Evolutionary conservation across 2,797 vertebrate genomes (phyloP).

Genomic region (Eupleurogrammus muticus): DNA sequence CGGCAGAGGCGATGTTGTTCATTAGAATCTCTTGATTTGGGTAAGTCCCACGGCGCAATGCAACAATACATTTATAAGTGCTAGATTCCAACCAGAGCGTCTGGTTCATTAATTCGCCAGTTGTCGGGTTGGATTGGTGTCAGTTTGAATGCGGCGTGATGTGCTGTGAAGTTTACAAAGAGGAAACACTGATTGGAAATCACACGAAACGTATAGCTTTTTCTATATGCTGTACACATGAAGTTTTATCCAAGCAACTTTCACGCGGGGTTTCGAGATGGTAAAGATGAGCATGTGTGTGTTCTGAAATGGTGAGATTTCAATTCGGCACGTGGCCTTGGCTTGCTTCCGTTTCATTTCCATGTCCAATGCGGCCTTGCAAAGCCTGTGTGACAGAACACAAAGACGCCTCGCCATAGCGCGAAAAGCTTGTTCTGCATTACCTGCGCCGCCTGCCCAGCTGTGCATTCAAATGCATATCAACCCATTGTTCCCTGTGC

Average conservation of each 20-base stretch:
- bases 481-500: conserved; percentile 69
- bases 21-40: conserved; percentile 47
- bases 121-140: neutral
- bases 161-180: conserved; percentile 22
- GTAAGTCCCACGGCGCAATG: conserved; percentile 9
- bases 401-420: conserved; percentile 53
- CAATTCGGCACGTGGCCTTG: conserved; percentile 53
- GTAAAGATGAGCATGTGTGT: neutral
- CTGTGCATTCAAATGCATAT: conserved; percentile 78
- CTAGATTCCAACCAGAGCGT: conserved; percentile 20
- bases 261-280: conserved; percentile 18
- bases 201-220: conserved; percentile 8
- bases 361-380: conserved; percentile 60
- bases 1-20: conserved; percentile 44
- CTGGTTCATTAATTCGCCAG: conserved; percentile 2
- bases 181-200: conserved; percentile 32
- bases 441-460: conserved; percentile 58
- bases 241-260: conserved; percentile 15
- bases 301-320: conserved; percentile 43
- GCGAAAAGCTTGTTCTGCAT: conserved; percentile 48
- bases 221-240: no score
- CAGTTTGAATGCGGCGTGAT: conserved; percentile 19
- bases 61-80: conserved; percentile 10
- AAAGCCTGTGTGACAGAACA: conserved; percentile 63
- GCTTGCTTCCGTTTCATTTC: conserved; percentile 66